Evolutionary conservation across 2,797 vertebrate genomes (phyloP).

Genomic region (Chelonia mydas): DNA sequence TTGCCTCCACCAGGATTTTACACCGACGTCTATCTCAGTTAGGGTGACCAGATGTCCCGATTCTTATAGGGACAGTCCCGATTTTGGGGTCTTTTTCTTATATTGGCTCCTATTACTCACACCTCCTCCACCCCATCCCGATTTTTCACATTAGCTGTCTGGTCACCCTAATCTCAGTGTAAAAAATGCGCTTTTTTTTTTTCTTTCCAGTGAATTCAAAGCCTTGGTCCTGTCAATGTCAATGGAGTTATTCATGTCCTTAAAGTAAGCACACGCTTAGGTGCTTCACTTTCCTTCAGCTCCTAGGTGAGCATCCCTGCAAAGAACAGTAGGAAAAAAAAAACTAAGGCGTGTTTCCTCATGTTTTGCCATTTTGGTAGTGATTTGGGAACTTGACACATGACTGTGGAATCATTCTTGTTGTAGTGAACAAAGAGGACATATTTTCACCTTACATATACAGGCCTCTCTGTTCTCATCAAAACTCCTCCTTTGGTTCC

Average conservation of each 20-base stretch:
- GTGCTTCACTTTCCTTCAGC: not conserved
- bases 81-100: too few relatives aligned
- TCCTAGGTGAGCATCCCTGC: not conserved
- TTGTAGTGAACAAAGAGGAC: not conserved
- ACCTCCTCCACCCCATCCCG: too few relatives aligned
- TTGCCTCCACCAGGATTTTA: not conserved
- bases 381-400: not conserved
- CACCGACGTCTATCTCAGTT: not conserved
- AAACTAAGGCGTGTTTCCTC: not conserved
- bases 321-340: not conserved
- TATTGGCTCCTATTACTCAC: too few relatives aligned
- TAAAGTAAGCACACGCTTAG: not conserved
- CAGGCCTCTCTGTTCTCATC: not conserved
- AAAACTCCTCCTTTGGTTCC: conserved; percentile 1
- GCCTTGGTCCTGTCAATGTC: not conserved
- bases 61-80: too few relatives aligned
- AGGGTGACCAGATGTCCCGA: too few relatives aligned
- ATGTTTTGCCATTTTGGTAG: not conserved
- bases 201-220: not conserved
- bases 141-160: too few relatives aligned
- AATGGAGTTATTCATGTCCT: not conserved
- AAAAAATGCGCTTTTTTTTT: not conserved
- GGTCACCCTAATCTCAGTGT: not conserved
- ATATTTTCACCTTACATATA: not conserved
- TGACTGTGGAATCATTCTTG: not conserved